Percentiles rank a stretch among this genome's conserved stretches.
Conservation (phyloP, 2,113 vertebrate species). For the Oryzias curvinotus region DNA sequence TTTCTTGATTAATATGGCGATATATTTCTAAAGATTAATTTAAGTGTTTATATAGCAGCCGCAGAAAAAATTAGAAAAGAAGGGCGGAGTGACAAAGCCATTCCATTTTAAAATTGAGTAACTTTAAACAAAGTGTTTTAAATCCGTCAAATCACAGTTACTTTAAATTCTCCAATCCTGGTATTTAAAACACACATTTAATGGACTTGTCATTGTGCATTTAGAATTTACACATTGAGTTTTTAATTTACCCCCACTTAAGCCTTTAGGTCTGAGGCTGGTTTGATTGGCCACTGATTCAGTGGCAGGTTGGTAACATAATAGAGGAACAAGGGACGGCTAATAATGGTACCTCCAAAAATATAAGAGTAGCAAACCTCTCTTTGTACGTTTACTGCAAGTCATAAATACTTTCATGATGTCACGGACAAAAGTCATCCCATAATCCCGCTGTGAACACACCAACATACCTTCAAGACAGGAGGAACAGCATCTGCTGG, state of each 20-base stretch:
- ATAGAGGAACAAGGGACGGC: background rate
- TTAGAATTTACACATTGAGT: background rate
- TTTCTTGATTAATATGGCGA: too few relatives aligned
- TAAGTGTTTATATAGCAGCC: background rate
- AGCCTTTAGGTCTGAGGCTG: background rate
- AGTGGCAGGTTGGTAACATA: background rate
- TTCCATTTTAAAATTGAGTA: too few relatives aligned
- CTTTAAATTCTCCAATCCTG: background rate
- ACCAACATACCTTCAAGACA: conserved; percentile 12
- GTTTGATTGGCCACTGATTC: background rate
- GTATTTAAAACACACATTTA: background rate
- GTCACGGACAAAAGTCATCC: conserved; percentile 9
- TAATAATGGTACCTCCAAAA: background rate
- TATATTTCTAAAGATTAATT: background rate
- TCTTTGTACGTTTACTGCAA: background rate
- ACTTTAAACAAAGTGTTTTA: background rate
- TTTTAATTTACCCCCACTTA: background rate
- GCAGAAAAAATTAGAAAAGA: too few relatives aligned
- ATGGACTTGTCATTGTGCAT: background rate
- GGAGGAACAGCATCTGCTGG: conserved; percentile 31
- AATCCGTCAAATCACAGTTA: too few relatives aligned
- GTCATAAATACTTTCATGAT: conserved; percentile 20
- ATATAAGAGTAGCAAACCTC: background rate
- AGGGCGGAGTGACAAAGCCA: too few relatives aligned
- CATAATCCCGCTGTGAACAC: conserved; percentile 17